Base-by-base conservation (phyloP, 2,888 invertebrate genomes). In the Caenorhabditis sp. region DNA sequence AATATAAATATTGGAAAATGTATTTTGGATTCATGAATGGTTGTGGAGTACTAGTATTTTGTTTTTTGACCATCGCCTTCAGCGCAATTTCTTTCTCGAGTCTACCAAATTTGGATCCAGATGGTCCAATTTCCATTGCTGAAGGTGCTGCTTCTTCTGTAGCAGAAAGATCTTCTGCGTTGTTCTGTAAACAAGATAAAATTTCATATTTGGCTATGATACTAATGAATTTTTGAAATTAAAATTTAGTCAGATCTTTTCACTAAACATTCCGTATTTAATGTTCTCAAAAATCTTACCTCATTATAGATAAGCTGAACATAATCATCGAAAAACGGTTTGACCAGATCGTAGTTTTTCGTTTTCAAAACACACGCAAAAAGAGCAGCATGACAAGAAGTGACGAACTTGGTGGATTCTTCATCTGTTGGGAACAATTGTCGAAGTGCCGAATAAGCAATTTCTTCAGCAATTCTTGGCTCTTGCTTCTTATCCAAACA, bases 1-100 rank as follows among this genome's bases (percentile, higher is more conserved):
- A 73, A 61, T 74, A 80, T 21, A 80, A 53, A 50, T 80, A 80
- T 17, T 69, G 66, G 23, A 78, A 67, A 20, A 80, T 63, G 43
- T 60, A 67, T 50, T 77, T 77, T 7, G 73, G 68, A 36, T 21
- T 53, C 21, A 53, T 53, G 21, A 53, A 53, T 21, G 21, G 21
- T n/a, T 21, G n/a, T 53, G 25, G 25, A 53, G 53, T 5, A 21
- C 3, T 12, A 25, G 23, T 7, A 21, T 25, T 53, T 5, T 26
- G 56, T 31, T 21, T 38, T 25, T 1, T 4, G 17, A 36, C 20
- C 14, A 58, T 36, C 20, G n/a, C 10, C 57, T 36, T 27, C 36
- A n/a, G 4, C 23, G n/a, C 31, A 20, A n/a, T n/a, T 3, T 26
- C 36, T 58, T 52, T 52, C 23, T 52, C 52, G 23, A 21, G 7